Evolutionary conservation across 2,797 vertebrate genomes (phyloP), one percentile per base, ranked within the genome.

Genomic region (Tokudaia tokunoshimensis): DNA sequence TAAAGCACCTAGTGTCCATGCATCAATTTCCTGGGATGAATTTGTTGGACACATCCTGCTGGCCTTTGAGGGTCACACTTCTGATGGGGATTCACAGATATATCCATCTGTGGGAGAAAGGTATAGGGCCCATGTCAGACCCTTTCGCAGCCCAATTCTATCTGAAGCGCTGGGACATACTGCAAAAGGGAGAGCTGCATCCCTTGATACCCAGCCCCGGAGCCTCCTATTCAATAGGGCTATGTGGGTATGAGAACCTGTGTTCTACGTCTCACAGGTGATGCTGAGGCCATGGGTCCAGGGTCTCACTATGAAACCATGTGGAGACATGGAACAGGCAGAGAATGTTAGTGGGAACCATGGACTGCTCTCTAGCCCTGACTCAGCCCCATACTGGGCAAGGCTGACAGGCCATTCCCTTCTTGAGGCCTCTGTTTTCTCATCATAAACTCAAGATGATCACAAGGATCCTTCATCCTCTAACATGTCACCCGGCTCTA

Each of bases 1-100:
- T 93, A 94, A 96, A 96, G 92, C 72, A 95, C 87, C 47, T 9
- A 74, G 79, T 91, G 95, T 95, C 89, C 86, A 76, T 81, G 80
- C 76, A 96, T 92, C 87, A 24, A 0, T 85, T 96, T 95, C 86
- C 37, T 82, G 82, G 93, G 88, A 89, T 80, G 92, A 94, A 63
- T 70, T 37, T 6, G 47, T 89, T n/a, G 85, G 90, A 89, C 84
- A 5, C 15, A 72, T 72, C 84, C 55, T 29, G 83, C 11, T 90
- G 90, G 84, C 57, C 37, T 78, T 89, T 15, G 26, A 81, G 82
- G 55, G 65, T n/a, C 87, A 70, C 3, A 20, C 50, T 88, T 88
- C 55, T 29, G 57, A 72, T 17, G 20, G 26, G 61, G n/a, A 61
- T 15, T 34, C 1, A 44, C 37, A 65, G 37, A n/a, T 70, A 65